Base-by-base conservation (phyloP, 2,888 invertebrate genomes). In the Metalampra italica region DNA sequence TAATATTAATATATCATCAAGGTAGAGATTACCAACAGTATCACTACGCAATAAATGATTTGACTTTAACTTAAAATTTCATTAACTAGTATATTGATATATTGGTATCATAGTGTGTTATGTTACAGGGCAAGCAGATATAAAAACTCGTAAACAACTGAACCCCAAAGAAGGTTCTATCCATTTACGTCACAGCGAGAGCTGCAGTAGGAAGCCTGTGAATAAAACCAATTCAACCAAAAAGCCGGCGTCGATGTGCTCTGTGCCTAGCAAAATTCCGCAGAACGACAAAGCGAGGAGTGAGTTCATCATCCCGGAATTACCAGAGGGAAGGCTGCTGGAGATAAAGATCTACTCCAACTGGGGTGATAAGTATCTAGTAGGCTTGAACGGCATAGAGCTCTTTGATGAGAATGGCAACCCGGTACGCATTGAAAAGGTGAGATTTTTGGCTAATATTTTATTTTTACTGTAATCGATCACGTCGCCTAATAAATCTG, bases 341-440 rank as follows among this genome's bases (percentile, higher is more conserved):
- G 90, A 91, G 55, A 82, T 96, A 47, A 92, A 93, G 71, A 94
- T 96, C 56, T 81, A 91, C 49, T 91, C 90, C 13, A 94, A 95
- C 30, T 96, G 96, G 96, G 96, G 95, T 8, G 96, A 96, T 71
- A 92, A 92, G 59, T 92, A 94, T 76, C 92, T 94, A 61, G 93
- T 96, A 11, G 96, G 95, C 0, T 75, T 96, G 47, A 95, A 95
- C 68, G 95, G 95, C 2, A 91, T 96, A 46, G 95, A 96, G 75
- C 78, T 95, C 53, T 96, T 94, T 70, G 92, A 92, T 53, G 79
- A 83, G 12, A 82, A 85, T 45, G 95, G 95, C 9, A 84, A 91
- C 54, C 79, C 87, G 32, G 91, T 92, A 1, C 66, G 74, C 44
- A 85, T 94, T 50, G 86, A 91, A 68, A 92, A 93, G 89, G 94